Conservation (phyloP, 2,797 vertebrate genomes). For the Coracias cyanogaster region DNA sequence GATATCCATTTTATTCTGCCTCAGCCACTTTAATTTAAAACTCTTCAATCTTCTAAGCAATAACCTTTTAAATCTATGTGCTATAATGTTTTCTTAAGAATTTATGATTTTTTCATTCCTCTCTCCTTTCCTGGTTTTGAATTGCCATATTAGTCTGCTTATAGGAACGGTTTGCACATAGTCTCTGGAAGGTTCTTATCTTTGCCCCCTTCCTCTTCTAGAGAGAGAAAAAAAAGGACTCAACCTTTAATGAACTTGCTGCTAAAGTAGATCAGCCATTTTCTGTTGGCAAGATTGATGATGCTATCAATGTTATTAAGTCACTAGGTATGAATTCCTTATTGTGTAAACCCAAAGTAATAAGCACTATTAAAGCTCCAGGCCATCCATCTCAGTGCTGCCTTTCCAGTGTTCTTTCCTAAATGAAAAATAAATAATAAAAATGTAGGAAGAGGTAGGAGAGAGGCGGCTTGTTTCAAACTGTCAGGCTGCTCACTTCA, state of each 20-base stretch:
- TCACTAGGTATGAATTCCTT: conserved; percentile 63
- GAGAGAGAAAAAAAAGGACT: not conserved
- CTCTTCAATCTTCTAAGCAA: conserved; percentile 28
- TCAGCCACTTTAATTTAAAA: conserved; percentile 44
- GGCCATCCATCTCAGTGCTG: conserved; percentile 32
- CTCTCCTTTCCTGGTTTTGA: conserved; percentile 1
- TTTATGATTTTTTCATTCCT: conserved; percentile 22
- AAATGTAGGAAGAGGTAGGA: not conserved
- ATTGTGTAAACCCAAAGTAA: conserved; percentile 43
- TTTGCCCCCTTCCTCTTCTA: not conserved
- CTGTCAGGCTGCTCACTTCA: not conserved
- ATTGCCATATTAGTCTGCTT: not conserved
- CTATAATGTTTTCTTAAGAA: conserved; percentile 54
- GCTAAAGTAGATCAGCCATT: conserved; percentile 68
- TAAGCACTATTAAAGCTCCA: conserved; percentile 42
- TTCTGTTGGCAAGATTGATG: conserved; percentile 64
- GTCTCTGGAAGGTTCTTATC: conserved; percentile 44
- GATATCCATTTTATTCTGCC: conserved; percentile 51
- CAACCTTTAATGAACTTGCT: conserved; percentile 68
- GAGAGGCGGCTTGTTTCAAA: not conserved
- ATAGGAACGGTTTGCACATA: conserved; percentile 7
- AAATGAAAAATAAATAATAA: conserved; percentile 17
- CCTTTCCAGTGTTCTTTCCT: not conserved
- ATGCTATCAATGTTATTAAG: conserved; percentile 70
- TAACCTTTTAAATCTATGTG: conserved; percentile 35